Evolutionary conservation across 2,888 invertebrate genomes (phyloP).

Genomic region (Erannis defoliaria): DNA sequence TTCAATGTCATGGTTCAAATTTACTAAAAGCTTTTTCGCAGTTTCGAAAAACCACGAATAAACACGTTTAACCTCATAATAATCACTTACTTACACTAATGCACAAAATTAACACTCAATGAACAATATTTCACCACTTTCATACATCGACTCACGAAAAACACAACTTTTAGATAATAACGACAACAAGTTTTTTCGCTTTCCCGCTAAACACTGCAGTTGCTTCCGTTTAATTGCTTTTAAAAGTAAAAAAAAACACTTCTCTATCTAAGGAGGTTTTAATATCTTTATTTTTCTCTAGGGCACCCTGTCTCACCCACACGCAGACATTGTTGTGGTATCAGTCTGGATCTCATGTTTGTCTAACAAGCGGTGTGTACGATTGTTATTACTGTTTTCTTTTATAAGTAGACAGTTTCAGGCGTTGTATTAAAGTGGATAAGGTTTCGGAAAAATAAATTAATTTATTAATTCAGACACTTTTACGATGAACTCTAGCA

Average conservation of each 20-base stretch:
- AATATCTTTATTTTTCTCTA: slow-evolving; percentile 48
- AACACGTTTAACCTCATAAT: no score
- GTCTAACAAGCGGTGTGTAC: slow-evolving; percentile 85
- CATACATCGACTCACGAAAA: no score
- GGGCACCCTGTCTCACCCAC: slow-evolving; percentile 76
- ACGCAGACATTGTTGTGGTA: slow-evolving; percentile 76
- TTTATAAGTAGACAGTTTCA: slow-evolving; percentile 65
- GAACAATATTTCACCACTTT: no score
- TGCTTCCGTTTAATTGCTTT: neutral
- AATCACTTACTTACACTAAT: no score
- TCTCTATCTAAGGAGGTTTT: slow-evolving; percentile 28
- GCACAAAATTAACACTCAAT: no score
- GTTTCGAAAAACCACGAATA: no score
- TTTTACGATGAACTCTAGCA: neutral
- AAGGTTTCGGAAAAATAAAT: slow-evolving; percentile 1
- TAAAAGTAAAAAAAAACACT: slow-evolving; percentile 13
- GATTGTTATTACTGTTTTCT: slow-evolving; percentile 83
- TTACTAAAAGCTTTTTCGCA: no score
- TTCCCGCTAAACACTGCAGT: no score
- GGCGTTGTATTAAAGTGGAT: slow-evolving; percentile 57
- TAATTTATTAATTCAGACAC: slow-evolving; percentile 20
- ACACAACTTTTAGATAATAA: no score
- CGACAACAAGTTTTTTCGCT: no score
- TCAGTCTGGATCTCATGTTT: slow-evolving; percentile 80
- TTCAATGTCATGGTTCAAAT: no score